A percentile compares a stretch with the other conserved stretches of the same genome.
Evolutionary conservation across 92 coral and sea anemone genomes (phyloP).

Genomic region (Phenganax stokvisi): DNA sequence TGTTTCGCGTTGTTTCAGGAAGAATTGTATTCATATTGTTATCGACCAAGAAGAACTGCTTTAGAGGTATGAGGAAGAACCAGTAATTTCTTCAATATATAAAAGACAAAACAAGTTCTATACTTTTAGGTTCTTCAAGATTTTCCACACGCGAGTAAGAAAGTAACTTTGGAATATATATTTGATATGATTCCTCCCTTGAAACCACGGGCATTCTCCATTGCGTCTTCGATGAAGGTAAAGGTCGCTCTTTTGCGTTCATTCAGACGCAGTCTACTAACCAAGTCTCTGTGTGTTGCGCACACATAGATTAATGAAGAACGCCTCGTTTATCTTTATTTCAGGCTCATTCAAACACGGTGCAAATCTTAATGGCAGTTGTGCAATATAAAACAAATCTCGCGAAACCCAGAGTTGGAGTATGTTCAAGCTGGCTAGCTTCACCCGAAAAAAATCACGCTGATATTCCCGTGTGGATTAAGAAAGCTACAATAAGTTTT

Average conservation of each 20-base stretch:
- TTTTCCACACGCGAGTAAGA: conserved; percentile 79
- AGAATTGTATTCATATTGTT: conserved; percentile 90
- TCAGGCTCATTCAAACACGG: conserved; percentile 74
- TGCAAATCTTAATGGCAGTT: conserved; percentile 91
- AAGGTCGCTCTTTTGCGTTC: not conserved
- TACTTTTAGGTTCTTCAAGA: conserved; percentile 69
- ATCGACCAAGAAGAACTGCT: conserved; percentile 64
- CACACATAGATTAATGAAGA: not conserved
- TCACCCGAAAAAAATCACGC: conserved; percentile 54
- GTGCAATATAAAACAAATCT: conserved; percentile 87
- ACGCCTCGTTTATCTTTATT: not conserved
- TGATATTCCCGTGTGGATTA: conserved; percentile 73
- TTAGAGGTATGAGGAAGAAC: not conserved
- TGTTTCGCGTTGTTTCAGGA: conserved; percentile 49
- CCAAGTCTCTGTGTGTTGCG: not conserved
- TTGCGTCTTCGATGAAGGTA: conserved; percentile 84
- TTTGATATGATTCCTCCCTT: conserved; percentile 84
- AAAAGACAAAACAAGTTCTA: too few relatives aligned
- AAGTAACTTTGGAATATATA: conserved; percentile 72
- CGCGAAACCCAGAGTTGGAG: conserved; percentile 70
- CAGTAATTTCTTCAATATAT: not conserved
- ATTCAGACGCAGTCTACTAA: not conserved
- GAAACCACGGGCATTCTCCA: conserved; percentile 93
- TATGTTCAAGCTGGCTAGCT: conserved; percentile 94
- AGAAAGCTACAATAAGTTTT: conserved; percentile 69